Evolutionary conservation across 2,888 invertebrate species (phyloP).

Genomic region (Calameuta pallipes): DNA sequence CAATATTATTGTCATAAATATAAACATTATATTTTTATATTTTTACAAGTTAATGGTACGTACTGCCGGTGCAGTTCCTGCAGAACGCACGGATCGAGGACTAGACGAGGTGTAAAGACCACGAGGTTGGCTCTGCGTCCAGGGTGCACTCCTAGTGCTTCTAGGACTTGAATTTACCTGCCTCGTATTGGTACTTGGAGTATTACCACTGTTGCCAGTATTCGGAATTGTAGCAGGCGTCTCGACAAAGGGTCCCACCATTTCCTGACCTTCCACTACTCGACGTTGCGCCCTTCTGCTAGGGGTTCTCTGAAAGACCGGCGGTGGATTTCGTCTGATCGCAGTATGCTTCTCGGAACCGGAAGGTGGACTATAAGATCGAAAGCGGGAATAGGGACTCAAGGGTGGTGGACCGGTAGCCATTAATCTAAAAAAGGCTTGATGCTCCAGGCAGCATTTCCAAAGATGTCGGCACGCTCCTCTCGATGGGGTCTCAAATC

Average conservation of each 20-base stretch:
- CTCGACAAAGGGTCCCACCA: slow-evolving; percentile 62
- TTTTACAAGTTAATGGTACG: slow-evolving; percentile 28
- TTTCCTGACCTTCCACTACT: slow-evolving; percentile 72
- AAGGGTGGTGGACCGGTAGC: slow-evolving; percentile 70
- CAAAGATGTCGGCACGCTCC: slow-evolving; percentile 95
- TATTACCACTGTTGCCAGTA: slow-evolving; percentile 35
- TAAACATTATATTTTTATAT: neutral
- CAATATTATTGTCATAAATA: neutral
- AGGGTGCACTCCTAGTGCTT: slow-evolving; percentile 85
- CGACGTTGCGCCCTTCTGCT: slow-evolving; percentile 81
- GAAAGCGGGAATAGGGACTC: slow-evolving; percentile 63
- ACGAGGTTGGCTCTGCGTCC: slow-evolving; percentile 79
- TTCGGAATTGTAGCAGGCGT: slow-evolving; percentile 41
- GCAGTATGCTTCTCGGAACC: slow-evolving; percentile 61
- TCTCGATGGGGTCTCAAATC: slow-evolving; percentile 92
- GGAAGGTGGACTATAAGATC: slow-evolving; percentile 62
- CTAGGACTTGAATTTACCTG: slow-evolving; percentile 70
- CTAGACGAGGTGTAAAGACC: slow-evolving; percentile 84
- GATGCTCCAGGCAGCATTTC: slow-evolving; percentile 96
- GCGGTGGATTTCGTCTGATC: slow-evolving; percentile 72
- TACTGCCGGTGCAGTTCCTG: slow-evolving; percentile 66
- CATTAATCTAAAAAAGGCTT: slow-evolving; percentile 90
- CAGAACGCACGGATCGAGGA: slow-evolving; percentile 85
- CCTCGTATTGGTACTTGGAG: slow-evolving; percentile 32
- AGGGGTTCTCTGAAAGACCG: slow-evolving; percentile 81